These are phyloP conservation scores for Calephelis nemesis DNA, from an alignment of 1,140 invertebrate genomes.

Conservation along the genomic window DNA sequence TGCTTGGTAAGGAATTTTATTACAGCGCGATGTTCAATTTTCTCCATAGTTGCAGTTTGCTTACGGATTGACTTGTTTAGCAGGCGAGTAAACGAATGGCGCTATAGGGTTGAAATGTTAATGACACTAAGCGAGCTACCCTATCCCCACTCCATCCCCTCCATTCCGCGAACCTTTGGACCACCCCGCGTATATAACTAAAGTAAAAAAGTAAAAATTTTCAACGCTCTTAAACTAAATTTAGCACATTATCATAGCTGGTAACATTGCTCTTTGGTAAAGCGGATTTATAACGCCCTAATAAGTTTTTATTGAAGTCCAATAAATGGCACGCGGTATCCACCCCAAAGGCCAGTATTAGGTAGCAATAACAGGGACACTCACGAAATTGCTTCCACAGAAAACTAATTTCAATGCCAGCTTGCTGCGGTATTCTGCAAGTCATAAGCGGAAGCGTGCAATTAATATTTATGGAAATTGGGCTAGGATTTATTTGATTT, in stretches of 20 bases:
- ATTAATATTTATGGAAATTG: neutral
- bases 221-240: neutral
- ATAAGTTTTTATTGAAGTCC: conserved; percentile 60
- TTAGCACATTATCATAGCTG: neutral
- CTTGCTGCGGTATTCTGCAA: conserved; percentile 45
- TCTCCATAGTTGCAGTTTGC: too few species aligned
- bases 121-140: too few species aligned
- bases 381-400: conserved; percentile 76
- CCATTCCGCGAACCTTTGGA: too few species aligned
- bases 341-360: conserved; percentile 53
- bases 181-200: too few species aligned
- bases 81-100: too few species aligned
- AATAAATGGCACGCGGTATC: conserved; percentile 62
- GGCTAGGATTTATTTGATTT: too few species aligned
- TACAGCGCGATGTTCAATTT: too few species aligned
- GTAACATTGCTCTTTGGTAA: conserved; percentile 12
- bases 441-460: conserved; percentile 24
- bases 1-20: too few species aligned
- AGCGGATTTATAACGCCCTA: conserved; percentile 37
- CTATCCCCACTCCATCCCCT: too few species aligned
- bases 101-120: too few species aligned
- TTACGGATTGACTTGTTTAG: too few species aligned
- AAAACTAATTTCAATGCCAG: conserved; percentile 77
- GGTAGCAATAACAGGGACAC: conserved; percentile 69
- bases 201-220: too few species aligned